Evolutionary conservation across 2,797 vertebrate genomes (phyloP), one percentile per base, ranked within the genome.

Genomic region (Diplodus puntazzo): DNA sequence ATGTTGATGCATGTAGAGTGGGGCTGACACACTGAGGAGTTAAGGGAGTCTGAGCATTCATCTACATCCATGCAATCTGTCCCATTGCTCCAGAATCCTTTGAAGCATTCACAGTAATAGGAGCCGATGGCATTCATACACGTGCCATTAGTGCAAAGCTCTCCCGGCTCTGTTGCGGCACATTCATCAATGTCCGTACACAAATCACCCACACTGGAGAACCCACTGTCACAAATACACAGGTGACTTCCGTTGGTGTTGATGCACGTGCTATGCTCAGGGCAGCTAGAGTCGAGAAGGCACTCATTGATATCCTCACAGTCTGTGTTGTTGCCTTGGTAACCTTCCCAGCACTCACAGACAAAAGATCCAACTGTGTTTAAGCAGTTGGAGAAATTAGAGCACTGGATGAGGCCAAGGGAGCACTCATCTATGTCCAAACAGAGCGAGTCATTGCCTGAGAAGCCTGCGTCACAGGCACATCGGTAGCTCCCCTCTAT

Each of bases 281-380:
- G 94, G 71, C 96, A 97, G 17, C 77, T 76, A 7, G 85, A 80
- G 73, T 89, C 88, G 60, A 87, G 54, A 3, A 89, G 60, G 81
- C 96, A 97, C 83, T 97, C 96, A 13, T 96, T 42, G 0, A 95
- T 79, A 53, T 97, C 96, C 69, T 90, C 69, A 53, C 96, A 97
- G 39, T 3, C 7, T 1, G 82, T 93, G 60, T 73, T 70, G 70
- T 94, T 95, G 18, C 72, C 84, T 60, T 73, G 81, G 80, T 95
- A 97, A 54, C 96, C 96, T 5, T 91, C 68, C 93, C 89, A 92
- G 76, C 96, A 97, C 25, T 92, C 30, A 67, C 96, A 97, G 25
- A 81, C 39, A 72, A 90, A 95, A 18, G 91, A 93, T 53, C 96
- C 96, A 20, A 81, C 43, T 16, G 83, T 93, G 76, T 97, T 96